Evolutionary conservation across 2,113 vertebrate genomes (phyloP), one percentile per base, ranked within the genome.

Genomic region (Carettochelys insculpta): DNA sequence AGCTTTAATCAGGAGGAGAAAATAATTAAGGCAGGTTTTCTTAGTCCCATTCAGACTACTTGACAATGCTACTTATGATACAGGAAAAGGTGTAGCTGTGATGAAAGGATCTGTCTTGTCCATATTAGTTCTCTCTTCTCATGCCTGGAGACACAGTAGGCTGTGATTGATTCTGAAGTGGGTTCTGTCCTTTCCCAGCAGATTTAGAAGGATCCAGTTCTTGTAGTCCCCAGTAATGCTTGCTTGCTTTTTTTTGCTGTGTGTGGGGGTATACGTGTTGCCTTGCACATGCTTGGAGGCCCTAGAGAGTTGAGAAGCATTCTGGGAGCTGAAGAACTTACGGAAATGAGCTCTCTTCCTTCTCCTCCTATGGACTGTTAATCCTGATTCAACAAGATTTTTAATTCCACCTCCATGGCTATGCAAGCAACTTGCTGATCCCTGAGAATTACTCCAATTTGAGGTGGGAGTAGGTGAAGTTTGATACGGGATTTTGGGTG

Each of bases 371-470:
- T 0, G 45, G 90, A 89, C 71, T 65, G 80, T 54, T 90, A 93
- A 86, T 94, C 92, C 89, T 91, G 89, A 93, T 95, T 90, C 76
- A 83, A 92, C 82, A 90, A 77, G 89, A 83, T 83, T 80, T 94
- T 93, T 90, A 92, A 96, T 94, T 85, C 95, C 76, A 82, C 1
- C 5, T 95, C 82, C 41, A 14, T 94, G 91, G 90, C 92, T 95
- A 82, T 94, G 94, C 90, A 97, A 97, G 97, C 90, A 93, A 94
- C 96, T 93, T 96, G 73, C 87, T 95, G 86, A 94, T 95, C 94
- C 90, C 88, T 17, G 43, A 88, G 89, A 81, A 54, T 88, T 95
- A 47, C 83, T 94, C 90, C 92, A 87, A 53, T 94, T 93, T 91
- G 87, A 92, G 79, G 73, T 88, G 90, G 86, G 94, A 91, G 87